Evolutionary conservation across 2,888 invertebrate genomes (phyloP).

Genomic region (Andrena hattorfiana): DNA sequence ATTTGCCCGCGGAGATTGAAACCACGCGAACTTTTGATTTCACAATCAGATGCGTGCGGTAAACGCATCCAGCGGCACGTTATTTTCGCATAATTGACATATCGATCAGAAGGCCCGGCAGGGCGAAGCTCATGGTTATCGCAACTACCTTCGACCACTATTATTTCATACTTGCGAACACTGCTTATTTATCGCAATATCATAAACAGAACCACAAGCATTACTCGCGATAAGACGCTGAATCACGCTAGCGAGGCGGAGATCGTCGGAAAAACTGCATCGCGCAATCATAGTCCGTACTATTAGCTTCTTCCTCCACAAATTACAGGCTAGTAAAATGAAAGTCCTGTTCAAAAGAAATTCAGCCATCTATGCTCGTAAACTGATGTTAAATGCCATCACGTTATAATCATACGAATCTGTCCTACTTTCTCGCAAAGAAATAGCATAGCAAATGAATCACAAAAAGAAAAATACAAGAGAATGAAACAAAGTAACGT

Average conservation of each 20-base stretch:
- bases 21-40: not conserved
- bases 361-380: not conserved
- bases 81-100: not conserved
- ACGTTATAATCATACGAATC: not conserved
- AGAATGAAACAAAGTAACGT: not conserved
- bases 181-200: not conserved
- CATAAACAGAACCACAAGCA: not conserved
- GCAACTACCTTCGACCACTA: not conserved
- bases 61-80: not conserved
- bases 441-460: not conserved
- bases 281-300: not conserved
- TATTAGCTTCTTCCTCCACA: not conserved
- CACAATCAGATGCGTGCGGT: not conserved
- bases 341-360: not conserved
- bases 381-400: not conserved
- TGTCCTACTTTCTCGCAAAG: not conserved
- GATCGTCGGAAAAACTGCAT: not conserved
- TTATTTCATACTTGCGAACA: not conserved
- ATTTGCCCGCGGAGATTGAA: not conserved
- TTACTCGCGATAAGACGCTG: not conserved
- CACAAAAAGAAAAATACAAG: not conserved
- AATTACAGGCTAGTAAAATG: not conserved
- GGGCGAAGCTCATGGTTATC: not conserved
- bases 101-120: not conserved
- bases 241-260: not conserved